A percentile compares a stretch with the other conserved stretches of the same genome.
Conservation (phyloP, 2,797 vertebrate species). For the Betta splendens region DNA sequence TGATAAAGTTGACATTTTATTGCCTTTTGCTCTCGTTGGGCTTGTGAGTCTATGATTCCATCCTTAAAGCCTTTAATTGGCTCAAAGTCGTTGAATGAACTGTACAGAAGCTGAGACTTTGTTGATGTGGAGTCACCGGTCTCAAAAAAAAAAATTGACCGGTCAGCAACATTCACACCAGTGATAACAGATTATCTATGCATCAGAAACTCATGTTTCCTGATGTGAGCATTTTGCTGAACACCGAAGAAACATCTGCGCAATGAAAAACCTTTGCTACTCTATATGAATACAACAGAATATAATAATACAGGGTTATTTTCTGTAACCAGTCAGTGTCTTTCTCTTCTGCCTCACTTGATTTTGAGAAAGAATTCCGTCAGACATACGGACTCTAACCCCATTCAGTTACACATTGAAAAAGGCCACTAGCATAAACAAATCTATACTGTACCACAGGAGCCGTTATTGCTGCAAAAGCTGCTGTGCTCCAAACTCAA, state of each 20-base stretch:
- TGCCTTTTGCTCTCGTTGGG: conserved; percentile 10
- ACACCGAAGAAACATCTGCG: background rate
- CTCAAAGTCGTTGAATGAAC: conserved; percentile 36
- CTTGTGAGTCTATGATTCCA: conserved; percentile 12
- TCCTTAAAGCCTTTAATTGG: conserved; percentile 47
- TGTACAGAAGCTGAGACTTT: conserved; percentile 3
- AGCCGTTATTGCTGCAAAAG: conserved; percentile 9
- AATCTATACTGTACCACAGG: background rate
- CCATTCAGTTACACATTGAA: too few species aligned
- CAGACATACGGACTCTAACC: too few species aligned
- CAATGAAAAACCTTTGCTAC: too few species aligned
- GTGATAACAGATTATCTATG: background rate
- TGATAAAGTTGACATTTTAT: conserved; percentile 31
- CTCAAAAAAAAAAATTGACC: conserved; percentile 2
- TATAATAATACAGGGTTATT: too few species aligned
- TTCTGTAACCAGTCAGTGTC: too few species aligned
- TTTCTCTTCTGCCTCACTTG: background rate
- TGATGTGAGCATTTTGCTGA: background rate
- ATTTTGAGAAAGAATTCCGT: too few species aligned
- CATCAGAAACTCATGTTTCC: background rate
- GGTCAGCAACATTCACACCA: conserved; percentile 4
- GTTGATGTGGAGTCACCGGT: conserved; percentile 18
- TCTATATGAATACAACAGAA: too few species aligned
- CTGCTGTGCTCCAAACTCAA: conserved; percentile 4
- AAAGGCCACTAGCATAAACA: background rate